These are phyloP conservation scores for Melanogrammus aeglefinus DNA, from an alignment of 2,797 vertebrate species.

Conservation along the genomic window DNA sequence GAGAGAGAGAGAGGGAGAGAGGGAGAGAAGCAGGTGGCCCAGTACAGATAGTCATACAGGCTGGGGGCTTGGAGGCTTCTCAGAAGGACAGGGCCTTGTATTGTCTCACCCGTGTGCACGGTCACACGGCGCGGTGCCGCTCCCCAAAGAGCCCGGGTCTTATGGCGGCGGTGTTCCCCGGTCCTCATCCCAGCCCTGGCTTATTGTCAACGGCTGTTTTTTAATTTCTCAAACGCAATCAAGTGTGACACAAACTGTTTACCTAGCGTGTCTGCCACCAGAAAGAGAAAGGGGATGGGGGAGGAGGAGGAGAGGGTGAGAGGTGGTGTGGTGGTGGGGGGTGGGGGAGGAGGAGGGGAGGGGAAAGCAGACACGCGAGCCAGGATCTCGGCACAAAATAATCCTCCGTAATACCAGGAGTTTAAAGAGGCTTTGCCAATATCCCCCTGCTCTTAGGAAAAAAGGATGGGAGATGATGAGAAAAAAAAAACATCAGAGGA, in stretches of 20 bases:
- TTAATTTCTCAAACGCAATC: constrained; percentile 80
- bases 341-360: too few species aligned
- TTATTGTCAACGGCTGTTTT: constrained; percentile 75
- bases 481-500: constrained; percentile 58
- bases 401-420: constrained; percentile 78
- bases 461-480: constrained; percentile 57
- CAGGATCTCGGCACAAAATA: constrained; percentile 77
- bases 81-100: constrained; percentile 79
- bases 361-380: constrained; percentile 58
- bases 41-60: constrained; percentile 89
- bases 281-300: constrained; percentile 58
- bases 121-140: constrained; percentile 85
- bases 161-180: constrained; percentile 72
- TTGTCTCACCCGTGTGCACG: constrained; percentile 86
- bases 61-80: constrained; percentile 61
- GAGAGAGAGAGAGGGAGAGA: constrained; percentile 24
- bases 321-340: too few species aligned
- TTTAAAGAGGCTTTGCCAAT: constrained; percentile 80
- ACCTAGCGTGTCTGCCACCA: constrained; percentile 76
- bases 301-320: too few species aligned
- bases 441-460: constrained; percentile 68
- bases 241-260: constrained; percentile 82
- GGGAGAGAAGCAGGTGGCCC: constrained; percentile 85
- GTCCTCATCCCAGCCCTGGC: constrained; percentile 55
- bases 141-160: constrained; percentile 81